These are phyloP conservation scores for Ochlodes sylvanus DNA, from an alignment of 2,888 invertebrate genomes.

Conservation along the genomic window DNA sequence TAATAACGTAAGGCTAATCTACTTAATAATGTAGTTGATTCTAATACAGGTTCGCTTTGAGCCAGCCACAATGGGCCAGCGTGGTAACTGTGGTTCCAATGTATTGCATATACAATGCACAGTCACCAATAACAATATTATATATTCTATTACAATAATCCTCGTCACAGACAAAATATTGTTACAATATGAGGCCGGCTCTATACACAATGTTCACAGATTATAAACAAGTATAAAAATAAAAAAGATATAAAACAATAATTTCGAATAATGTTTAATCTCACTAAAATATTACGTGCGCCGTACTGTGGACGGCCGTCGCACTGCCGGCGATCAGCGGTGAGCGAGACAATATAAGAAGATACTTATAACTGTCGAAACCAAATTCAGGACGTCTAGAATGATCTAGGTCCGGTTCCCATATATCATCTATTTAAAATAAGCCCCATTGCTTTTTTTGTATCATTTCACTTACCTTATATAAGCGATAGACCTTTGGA, in stretches of 20 bases:
- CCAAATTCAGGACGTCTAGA: no score
- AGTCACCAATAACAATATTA: background rate
- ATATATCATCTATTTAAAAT: no score
- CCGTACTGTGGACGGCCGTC: background rate
- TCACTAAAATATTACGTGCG: conserved; percentile 11
- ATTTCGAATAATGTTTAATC: conserved; percentile 12
- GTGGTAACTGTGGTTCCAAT: conserved; percentile 3
- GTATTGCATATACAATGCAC: background rate
- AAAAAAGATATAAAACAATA: conserved; percentile 21
- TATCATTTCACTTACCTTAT: no score
- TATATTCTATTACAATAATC: background rate
- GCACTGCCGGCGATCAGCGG: conserved; percentile 1
- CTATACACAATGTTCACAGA: conserved; percentile 7
- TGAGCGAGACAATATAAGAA: background rate
- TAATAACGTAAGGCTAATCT: background rate
- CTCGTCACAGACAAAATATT: background rate
- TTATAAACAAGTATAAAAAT: conserved; percentile 21
- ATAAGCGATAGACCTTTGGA: no score
- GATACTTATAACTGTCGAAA: background rate
- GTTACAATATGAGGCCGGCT: background rate
- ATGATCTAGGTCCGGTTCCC: no score
- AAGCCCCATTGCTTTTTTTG: no score
- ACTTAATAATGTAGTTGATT: background rate
- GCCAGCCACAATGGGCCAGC: background rate
- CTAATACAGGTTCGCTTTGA: background rate